Base-by-base conservation (phyloP, 2,888 invertebrate genomes). In the Matsumyia berberina region DNA sequence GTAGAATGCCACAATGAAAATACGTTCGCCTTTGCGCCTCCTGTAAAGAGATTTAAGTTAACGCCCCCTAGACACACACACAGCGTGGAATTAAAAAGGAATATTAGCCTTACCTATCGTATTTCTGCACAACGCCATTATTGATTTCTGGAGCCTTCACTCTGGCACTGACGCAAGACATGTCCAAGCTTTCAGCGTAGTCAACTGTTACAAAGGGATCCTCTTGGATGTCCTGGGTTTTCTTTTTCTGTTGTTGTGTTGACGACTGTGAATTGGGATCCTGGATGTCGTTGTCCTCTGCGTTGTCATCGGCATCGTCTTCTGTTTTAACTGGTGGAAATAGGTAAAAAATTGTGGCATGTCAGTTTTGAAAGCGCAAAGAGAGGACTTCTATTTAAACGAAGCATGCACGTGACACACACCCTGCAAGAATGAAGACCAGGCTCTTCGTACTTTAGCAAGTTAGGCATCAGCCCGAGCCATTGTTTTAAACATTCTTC, bases 1-100 rank as follows among this genome's bases (percentile, higher is more conserved):
- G 87, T 94, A 94, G 86, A 93, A 90, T 7, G 94, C 94, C 49
- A 93, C 93, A 39, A 94, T 90, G 87, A 94, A 94, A 24, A 93
- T 89, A 88, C 93, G 93, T 81, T 91, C 90, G 17, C 89, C 90
- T 3, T 88, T 89, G 60, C 90, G 90, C 2, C 91, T 89, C 64
- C 89, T 89, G 33, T n/a, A 82, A 78, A 46, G 17, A 39, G 31
- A 24, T 2, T 37, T 58, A 8, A 53, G 46, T 69, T 69, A 24
- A 35, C n/a, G n/a, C n/a, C n/a, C n/a, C 8, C 8, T 46, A 17
- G 2, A 44, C 17, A n/a, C 5, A 24, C 24, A 24, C 24, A 44
- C 17, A n/a, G 0, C 12, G 31, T 9, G 46, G 39, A 29, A 31
- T 33, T 4, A 12, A 15, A 17, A 15, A 29, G 7, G 19, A 8